Base-by-base conservation (phyloP, 2,888 invertebrate species). In the Bembecia ichneumoniformis region DNA sequence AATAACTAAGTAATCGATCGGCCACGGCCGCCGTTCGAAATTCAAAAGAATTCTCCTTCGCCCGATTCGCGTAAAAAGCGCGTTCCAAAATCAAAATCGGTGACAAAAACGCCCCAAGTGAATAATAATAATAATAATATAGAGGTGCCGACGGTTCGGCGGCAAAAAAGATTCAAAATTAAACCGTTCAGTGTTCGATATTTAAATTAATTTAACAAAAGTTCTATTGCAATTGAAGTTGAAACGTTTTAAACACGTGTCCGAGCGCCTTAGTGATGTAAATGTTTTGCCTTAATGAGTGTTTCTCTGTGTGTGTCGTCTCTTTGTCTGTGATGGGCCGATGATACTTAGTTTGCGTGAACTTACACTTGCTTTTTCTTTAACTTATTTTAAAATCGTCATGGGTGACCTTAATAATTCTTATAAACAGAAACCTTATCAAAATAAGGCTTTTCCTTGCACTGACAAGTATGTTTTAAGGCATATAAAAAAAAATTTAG, bases 221-320 rank as follows among this genome's bases (percentile, higher is more conserved):
- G 74, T 78, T 77, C n/a, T 66, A 66, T 70, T 64, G 61, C 64
- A 59, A 64, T 61, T 54, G 13, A 40, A 40, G 11, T 44, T 44
- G n/a, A 10, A 34, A 46, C 28, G 55, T 56, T 52, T 56, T 59
- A 62, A 63, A 81, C 82, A 82, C 84, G 82, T 58, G 56, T 45
- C 45, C 16, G 3, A 55, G 57, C 56, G 67, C 67, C 73, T 78
- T 75, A 75, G 80, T 79, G 77, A 81, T 82, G 82, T 82, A 79
- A 82, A 82, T 82, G 84, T 86, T 84, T 80, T 62, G 35, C 60
- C 70, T 74, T 84, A 87, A 83, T 84, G 82, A 84, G 78, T 72
- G 67, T 63, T 67, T 64, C 64, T 49, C 40, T 71, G 84, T 84
- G 86, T 81, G 82, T 62, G 73, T 72, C 55, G 60, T 72, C 67